A percentile compares a stretch with the other conserved stretches of the same genome.
phyloP scores from a whole-genome alignment of 2,797 vertebrate species.

The Streptopelia turtur region DNA sequence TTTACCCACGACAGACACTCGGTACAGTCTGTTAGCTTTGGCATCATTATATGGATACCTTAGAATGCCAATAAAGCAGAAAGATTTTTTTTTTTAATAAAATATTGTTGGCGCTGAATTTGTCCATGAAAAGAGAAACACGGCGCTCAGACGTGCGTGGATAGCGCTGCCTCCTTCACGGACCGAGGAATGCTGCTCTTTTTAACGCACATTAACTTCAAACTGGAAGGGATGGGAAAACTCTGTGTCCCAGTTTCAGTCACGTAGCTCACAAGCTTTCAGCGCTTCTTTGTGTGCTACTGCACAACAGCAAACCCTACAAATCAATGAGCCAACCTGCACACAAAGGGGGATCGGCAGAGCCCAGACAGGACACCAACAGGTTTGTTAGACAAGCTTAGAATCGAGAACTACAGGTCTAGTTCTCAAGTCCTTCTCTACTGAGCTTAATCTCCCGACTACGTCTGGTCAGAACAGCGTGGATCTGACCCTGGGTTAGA shows the following conservation, averaged over 20 bases:
- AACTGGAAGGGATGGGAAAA: not conserved
- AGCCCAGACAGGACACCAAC: not conserved
- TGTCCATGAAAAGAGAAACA: not conserved
- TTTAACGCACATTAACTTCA: not conserved
- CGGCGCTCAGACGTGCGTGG: not conserved
- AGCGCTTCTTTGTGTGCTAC: not conserved
- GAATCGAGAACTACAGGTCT: not conserved
- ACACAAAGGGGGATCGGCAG: not conserved
- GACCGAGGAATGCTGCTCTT: not conserved
- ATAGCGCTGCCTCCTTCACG: not conserved
- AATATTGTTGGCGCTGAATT: conserved; percentile 15
- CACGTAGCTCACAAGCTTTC: not conserved
- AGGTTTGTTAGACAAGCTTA: not conserved
- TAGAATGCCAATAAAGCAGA: not conserved
- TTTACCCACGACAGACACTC: not conserved
- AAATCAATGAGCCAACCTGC: not conserved
- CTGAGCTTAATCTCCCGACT: not conserved
- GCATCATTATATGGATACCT: conserved; percentile 33
- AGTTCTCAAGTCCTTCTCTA: not conserved
- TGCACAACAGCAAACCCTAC: not conserved
- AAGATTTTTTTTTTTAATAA: not conserved
- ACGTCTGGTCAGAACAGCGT: not conserved
- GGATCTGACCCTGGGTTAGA: not conserved
- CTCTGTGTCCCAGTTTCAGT: not conserved
- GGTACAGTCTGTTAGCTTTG: conserved; percentile 15